A percentile compares a stretch with the other conserved stretches of the same genome.
Evolutionary conservation across 2,113 vertebrate genomes (phyloP).

Genomic region (Hydropotes inermis): DNA sequence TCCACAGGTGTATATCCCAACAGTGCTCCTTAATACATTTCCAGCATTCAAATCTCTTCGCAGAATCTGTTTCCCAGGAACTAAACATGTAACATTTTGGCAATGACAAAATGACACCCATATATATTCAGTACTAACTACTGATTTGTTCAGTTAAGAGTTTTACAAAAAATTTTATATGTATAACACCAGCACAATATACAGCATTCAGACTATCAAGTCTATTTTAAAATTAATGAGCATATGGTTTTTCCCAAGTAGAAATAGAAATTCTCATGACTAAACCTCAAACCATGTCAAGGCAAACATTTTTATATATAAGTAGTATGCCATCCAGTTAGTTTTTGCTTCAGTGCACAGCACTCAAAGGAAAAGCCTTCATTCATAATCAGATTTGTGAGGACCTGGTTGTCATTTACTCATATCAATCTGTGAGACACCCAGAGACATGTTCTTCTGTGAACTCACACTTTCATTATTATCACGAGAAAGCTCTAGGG

Average conservation of each 20-base stretch:
- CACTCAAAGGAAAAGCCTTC: background rate
- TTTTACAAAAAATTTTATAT: constrained; percentile 9
- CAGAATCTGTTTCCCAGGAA: background rate
- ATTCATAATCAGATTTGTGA: background rate
- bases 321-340: background rate
- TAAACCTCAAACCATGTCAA: background rate
- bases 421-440: background rate
- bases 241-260: background rate
- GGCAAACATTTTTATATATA: background rate
- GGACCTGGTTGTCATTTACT: background rate
- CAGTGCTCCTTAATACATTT: background rate
- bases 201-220: background rate
- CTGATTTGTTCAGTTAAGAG: background rate
- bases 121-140: background rate
- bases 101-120: background rate
- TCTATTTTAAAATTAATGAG: constrained; percentile 25
- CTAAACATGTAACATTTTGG: background rate
- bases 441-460: background rate
- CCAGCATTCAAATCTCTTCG: background rate
- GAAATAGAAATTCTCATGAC: background rate
- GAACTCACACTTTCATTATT: background rate
- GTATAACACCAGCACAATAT: background rate
- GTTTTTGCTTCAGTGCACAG: background rate
- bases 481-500: background rate
- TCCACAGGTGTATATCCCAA: background rate